Base-by-base conservation (phyloP, 2,888 invertebrate genomes). In the Amblyjoppa fuscipennis region DNA sequence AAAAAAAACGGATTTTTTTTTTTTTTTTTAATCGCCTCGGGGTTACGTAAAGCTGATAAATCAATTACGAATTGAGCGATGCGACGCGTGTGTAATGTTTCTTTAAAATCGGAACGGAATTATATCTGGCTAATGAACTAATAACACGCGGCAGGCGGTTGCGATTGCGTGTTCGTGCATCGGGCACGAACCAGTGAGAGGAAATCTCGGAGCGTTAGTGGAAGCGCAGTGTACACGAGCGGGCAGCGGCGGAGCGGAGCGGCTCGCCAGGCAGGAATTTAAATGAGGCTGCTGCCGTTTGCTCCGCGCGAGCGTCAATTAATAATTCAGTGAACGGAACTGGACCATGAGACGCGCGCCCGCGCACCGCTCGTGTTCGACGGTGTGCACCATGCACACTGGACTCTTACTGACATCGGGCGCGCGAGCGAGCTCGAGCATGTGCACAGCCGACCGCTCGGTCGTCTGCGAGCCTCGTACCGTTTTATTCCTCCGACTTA, bases 251-350 rank as follows among this genome's bases (percentile, higher is more conserved):
- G 38, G 73, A 75, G 59, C 59, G 59, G 68, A 51, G 68, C 59
- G 75, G 49, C 75, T 75, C 66, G 74, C 76, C 75, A 69, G 76
- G 68, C 73, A 64, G 80, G 88, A 88, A 87, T 88, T 87, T 82
- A 81, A 88, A 87, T 87, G 85, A 88, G 83, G 70, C 83, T 78
- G 66, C 79, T 59, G 71, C 71, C 73, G 75, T 78, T 31, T 68
- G 56, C 75, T 66, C 34, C 70, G 73, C 11, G 53, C 28, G 73
- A 81, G 73, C 83, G 82, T 84, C 83, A 85, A 88, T 89, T 87
- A 88, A 87, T 87, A 87, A 89, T 89, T 88, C 87, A 87, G 86
- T 81, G 87, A 88, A 89, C 87, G 88, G 82, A 89, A 88, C 87
- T 89, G 87, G 86, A 89, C 74, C 87, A 82, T 68, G 70, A 76